These are phyloP conservation scores for Nautilus pompilius DNA, from an alignment of 1,140 invertebrate genomes.

Conservation along the genomic window DNA sequence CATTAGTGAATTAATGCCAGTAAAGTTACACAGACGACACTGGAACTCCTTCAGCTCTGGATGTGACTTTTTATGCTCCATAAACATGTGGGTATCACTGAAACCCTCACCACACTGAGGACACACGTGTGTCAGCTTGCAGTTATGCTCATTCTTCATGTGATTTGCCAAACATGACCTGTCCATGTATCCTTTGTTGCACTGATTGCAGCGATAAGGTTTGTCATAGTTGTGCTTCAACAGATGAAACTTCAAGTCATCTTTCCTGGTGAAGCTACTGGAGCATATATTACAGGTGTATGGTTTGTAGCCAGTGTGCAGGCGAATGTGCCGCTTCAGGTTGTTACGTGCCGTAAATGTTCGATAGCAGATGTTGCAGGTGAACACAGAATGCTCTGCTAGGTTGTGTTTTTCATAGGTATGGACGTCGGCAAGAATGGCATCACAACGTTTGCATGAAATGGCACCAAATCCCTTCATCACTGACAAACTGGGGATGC, in stretches of 20 bases:
- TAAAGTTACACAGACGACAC: conserved; percentile 34
- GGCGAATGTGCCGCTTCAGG: conserved; percentile 81
- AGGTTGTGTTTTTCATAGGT: conserved; percentile 34
- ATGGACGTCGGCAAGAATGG: conserved; percentile 15
- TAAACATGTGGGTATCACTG: conserved; percentile 23
- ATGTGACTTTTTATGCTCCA: conserved; percentile 35
- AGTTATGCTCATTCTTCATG: conserved; percentile 35
- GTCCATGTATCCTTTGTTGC: conserved; percentile 39
- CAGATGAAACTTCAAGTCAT: conserved; percentile 65
- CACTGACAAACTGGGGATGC: no score
- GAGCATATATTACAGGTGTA: conserved; percentile 65
- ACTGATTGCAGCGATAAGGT: conserved; percentile 35
- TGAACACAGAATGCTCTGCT: conserved; percentile 27
- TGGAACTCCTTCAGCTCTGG: conserved; percentile 34
- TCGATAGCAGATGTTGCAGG: conserved; percentile 32
- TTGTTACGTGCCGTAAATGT: conserved; percentile 54
- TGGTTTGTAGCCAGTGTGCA: conserved; percentile 55
- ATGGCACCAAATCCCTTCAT: conserved; percentile 5
- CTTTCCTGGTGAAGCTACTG: conserved; percentile 66
- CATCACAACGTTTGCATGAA: conserved; percentile 29
- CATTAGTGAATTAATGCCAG: conserved; percentile 30
- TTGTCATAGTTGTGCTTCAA: conserved; percentile 57
- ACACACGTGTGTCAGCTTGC: conserved; percentile 32
- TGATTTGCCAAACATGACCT: conserved; percentile 33
- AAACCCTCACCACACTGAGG: conserved; percentile 39